These are phyloP conservation scores for Ylistrum balloti DNA, from an alignment of 1,140 invertebrate species.

Conservation along the genomic window DNA sequence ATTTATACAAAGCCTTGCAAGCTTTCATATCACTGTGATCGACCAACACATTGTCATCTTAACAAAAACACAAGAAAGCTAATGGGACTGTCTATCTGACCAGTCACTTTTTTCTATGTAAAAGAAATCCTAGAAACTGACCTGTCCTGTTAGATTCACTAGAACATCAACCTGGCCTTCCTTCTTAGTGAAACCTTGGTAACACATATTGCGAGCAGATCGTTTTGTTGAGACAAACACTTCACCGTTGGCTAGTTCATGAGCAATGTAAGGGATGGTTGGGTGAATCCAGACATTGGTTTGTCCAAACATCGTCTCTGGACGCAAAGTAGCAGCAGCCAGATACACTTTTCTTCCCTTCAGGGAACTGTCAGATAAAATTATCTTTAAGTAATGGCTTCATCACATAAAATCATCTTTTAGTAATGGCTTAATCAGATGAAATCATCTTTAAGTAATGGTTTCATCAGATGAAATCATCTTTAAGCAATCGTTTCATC, in stretches of 20 bases:
- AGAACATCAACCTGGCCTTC: constrained; percentile 91
- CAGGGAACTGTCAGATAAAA: constrained; percentile 63
- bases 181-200: constrained; percentile 93
- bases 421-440: too few species aligned
- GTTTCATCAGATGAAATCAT: too few species aligned
- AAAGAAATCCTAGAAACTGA: constrained; percentile 74
- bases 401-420: too few species aligned
- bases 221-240: constrained; percentile 94
- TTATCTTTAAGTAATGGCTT: too few species aligned
- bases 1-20: too few species aligned
- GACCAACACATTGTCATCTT: too few species aligned
- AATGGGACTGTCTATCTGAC: too few species aligned
- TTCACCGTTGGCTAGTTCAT: constrained; percentile 87
- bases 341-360: constrained; percentile 88
- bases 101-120: not conserved
- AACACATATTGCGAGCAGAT: constrained; percentile 97
- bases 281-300: constrained; percentile 99
- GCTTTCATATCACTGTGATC: too few species aligned
- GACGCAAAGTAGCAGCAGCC: constrained; percentile 98
- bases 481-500: too few species aligned
- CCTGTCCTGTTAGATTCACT: constrained; percentile 88
- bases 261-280: constrained; percentile 96
- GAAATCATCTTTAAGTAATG: too few species aligned
- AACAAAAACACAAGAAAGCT: too few species aligned
- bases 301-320: constrained; percentile 99